Percentiles rank a stretch among this genome's conserved stretches.
phyloP scores from a whole-genome alignment of 2,797 vertebrate genomes.

The Helicolenus hilgendorfi region DNA sequence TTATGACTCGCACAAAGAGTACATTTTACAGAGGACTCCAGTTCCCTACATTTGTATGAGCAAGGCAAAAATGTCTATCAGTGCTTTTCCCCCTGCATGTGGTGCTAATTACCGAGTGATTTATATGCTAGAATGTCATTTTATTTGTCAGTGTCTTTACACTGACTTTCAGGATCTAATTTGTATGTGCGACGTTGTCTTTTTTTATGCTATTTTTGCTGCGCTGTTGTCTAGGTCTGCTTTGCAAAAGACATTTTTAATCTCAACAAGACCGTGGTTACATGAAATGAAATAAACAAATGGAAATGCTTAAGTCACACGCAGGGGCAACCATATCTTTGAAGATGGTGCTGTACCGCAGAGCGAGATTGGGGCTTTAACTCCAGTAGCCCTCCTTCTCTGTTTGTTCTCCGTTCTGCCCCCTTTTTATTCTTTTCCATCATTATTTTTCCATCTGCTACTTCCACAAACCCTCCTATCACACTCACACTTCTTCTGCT shows the following conservation, averaged over 20 bases:
- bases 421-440: conserved; percentile 43
- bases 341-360: background rate
- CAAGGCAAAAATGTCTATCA: background rate
- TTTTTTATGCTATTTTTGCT: background rate
- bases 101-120: background rate
- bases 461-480: conserved; percentile 54
- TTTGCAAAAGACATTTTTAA: background rate
- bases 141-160: background rate
- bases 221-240: background rate
- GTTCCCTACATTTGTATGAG: background rate
- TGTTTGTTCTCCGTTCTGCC: conserved; percentile 38
- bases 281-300: background rate
- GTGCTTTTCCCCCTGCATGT: background rate
- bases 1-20: background rate
- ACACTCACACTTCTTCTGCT: conserved; percentile 55
- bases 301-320: conserved; percentile 13
- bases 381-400: conserved; percentile 36
- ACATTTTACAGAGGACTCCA: background rate
- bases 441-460: conserved; percentile 70
- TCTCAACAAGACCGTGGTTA: background rate
- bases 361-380: conserved; percentile 38
- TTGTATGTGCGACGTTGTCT: background rate
- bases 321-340: background rate
- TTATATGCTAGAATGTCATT: background rate
- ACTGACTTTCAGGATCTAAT: background rate